Base-by-base conservation (phyloP, 2,888 invertebrate species). In the Chrysopilus asiliformis region DNA sequence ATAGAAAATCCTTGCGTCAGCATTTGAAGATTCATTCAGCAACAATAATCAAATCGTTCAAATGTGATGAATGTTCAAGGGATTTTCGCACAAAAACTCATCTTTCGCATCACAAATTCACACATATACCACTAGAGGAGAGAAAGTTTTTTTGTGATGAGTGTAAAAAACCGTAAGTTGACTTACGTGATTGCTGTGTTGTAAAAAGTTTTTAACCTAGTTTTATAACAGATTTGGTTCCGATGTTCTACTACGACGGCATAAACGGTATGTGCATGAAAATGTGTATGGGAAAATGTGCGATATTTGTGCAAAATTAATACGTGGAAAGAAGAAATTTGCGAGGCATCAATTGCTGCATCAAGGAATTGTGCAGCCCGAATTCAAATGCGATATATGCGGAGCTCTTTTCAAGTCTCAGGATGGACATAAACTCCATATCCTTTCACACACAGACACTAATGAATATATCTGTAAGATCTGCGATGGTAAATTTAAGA, bases 351-450 rank as follows among this genome's bases (percentile, higher is more conserved):
- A 56, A 22, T 34, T 53, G 27, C 53, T 53, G 39, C 60, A 61
- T 31, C 51, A 53, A 1, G 56, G 55, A 10, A 51, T 56, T 0
- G 50, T 52, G 28, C 42, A 39, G 19, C 58, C 60, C 5, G 56
- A 56, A 36, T 50, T 60, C 3, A 57, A 60, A 46, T 62, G 61
- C 24, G 47, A 55, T 4, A 52, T 55, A 34, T 62, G 61, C 33
- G 59, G 57, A 0, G 55, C 57, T 6, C 58, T 57, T 58, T 50
- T 58, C 14, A 60, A 60, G 40, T 54, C 60, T 38, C 53, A 58
- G 40, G 50, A 58, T 15, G 55, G 56, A n/a, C 39, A 61, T 8
- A 57, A 57, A 41, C 58, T 58, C 38, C 61, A 62, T 42, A 49
- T 58, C 35, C 48, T 51, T 1, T 51, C 58, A 0, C 61, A 61